A percentile compares a stretch with the other conserved stretches of the same genome.
Conservation (phyloP, 2,113 vertebrate species). For the Thamnophis sirtalis region DNA sequence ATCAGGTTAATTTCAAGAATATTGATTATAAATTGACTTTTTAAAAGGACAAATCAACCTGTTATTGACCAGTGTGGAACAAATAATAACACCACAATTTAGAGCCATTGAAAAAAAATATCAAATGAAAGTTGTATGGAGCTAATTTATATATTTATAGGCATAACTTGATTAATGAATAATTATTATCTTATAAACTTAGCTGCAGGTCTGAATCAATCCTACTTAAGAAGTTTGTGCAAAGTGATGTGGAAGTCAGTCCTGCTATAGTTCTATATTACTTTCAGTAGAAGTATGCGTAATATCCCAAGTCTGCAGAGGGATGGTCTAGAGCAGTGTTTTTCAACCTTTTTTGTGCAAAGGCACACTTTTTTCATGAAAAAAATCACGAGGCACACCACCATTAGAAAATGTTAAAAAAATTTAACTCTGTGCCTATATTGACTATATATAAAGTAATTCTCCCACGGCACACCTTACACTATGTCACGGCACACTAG, state of each 20-base stretch:
- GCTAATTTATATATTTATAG: neutral
- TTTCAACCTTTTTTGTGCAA: too few species aligned
- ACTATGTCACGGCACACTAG: too few species aligned
- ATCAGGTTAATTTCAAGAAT: neutral
- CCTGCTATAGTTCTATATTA: neutral
- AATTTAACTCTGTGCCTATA: too few species aligned
- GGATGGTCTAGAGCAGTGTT: neutral
- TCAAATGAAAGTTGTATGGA: neutral
- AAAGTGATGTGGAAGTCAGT: neutral
- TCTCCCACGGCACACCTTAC: too few species aligned
- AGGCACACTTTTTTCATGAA: too few species aligned
- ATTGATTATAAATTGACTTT: neutral
- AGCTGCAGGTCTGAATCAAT: neutral
- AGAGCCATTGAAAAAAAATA: neutral
- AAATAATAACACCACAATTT: neutral
- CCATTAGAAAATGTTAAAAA: too few species aligned
- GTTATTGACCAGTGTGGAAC: neutral
- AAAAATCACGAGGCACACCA: too few species aligned
- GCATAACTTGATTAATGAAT: neutral
- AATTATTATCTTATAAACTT: neutral
- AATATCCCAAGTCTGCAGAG: neutral
- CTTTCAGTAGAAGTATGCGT: neutral
- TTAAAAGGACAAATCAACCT: neutral
- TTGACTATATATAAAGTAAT: too few species aligned
- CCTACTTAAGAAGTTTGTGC: neutral